Evolutionary conservation across 2,888 invertebrate genomes (phyloP), one percentile per base, ranked within the genome.

Genomic region (Drosophila robusta): DNA sequence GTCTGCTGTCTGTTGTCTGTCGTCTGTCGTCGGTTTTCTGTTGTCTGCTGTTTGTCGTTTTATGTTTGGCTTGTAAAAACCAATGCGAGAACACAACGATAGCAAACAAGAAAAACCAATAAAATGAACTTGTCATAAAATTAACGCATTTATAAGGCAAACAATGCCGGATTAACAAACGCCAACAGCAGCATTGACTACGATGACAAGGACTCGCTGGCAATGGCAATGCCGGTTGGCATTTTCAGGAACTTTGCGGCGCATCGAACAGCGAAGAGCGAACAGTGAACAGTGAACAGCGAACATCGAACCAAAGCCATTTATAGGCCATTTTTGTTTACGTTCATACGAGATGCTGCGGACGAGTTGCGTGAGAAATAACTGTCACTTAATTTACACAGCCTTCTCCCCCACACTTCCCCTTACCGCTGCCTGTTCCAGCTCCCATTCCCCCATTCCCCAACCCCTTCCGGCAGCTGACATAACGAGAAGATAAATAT

Each of bases 71-170:
- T 79, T 82, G 75, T 73, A 67, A 64, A 83, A 86, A 80, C 73
- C 87, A 70, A 76, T 83, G 80, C 69, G 87, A 81, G 72, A 83
- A 77, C 78, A 78, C 41, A 73, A 66, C 71, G 78, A 85, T 70
- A 56, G 82, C 82, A 89, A 84, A 89, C 79, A 84, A 73, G 85
- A 68, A 71, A 85, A 84, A 81, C 82, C 89, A 85, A 85, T 85
- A 87, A 85, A 85, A 89, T 87, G 87, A 85, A 89, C 88, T 85
- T 85, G 89, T 87, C 89, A 85, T 85, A 87, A 85, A 87, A 85
- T 85, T 85, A 85, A 85, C 89, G 87, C 86, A 89, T 89, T 85
- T 89, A 87, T 85, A 82, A 72, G 66, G 77, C 89, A 89, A 81
- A 84, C 89, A 84, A 81, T 89, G 75, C 89, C 49, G 81, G 83